A percentile compares a stretch with the other conserved stretches of the same genome.
Evolutionary conservation across 1,140 invertebrate genomes (phyloP).

Genomic region (Chlorops oryzae): DNA sequence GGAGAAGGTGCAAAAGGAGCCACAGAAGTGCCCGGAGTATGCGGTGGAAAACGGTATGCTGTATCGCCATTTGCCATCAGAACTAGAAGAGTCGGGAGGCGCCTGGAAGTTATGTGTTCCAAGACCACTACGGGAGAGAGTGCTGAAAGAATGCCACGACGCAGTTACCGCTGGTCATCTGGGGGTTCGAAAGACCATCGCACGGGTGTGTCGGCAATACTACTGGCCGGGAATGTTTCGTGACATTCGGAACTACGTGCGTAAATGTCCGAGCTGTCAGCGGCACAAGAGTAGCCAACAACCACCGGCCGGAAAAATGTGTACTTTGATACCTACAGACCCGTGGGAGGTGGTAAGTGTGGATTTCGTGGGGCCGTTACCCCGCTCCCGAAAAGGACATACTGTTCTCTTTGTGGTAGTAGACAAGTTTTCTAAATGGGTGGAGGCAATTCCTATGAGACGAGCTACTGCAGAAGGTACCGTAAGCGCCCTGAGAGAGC

Average conservation of each 20-base stretch:
- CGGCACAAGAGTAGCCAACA: background rate
- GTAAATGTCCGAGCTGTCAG: background rate
- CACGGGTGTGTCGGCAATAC: background rate
- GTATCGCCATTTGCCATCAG: background rate
- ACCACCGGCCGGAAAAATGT: background rate
- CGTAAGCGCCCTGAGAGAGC: background rate
- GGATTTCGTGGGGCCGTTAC: slow-evolving; percentile 8
- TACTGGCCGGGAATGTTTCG: slow-evolving; percentile 8
- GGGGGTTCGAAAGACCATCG: slow-evolving; percentile 1
- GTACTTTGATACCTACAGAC: background rate
- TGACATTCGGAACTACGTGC: background rate
- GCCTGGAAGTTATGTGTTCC: no score
- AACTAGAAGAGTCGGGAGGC: background rate
- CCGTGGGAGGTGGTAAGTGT: background rate
- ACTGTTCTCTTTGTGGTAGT: background rate
- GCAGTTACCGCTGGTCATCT: background rate
- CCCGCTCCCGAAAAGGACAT: background rate
- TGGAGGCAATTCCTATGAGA: background rate
- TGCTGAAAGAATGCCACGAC: background rate
- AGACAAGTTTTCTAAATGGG: slow-evolving; percentile 5
- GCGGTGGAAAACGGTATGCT: background rate
- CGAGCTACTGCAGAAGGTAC: background rate
- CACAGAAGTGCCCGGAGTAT: background rate
- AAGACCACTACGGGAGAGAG: background rate
- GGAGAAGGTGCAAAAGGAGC: background rate